Percentiles rank a stretch among this genome's conserved stretches.
phyloP scores from a whole-genome alignment of 2,888 invertebrate genomes.

The Eutolmus rufibarbis region DNA sequence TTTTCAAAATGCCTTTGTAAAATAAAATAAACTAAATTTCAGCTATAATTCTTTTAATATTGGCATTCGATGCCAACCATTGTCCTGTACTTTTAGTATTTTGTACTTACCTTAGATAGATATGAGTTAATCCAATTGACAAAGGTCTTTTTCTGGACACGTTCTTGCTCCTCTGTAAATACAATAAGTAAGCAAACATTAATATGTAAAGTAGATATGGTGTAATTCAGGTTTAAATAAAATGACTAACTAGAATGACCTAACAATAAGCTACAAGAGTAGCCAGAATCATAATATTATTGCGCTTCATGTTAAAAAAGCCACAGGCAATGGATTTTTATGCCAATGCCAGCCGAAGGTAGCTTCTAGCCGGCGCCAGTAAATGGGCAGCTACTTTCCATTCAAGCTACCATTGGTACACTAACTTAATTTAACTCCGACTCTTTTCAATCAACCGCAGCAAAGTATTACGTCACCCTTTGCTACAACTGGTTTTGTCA shows the following conservation, averaged over 20 bases:
- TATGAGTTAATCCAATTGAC: conserved; percentile 99
- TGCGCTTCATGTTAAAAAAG: background rate
- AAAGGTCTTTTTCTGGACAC: conserved; percentile 98
- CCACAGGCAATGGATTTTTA: background rate
- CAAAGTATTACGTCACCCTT: background rate
- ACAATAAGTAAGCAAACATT: conserved; percentile 49
- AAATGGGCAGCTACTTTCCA: conserved; percentile 8
- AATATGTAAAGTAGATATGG: background rate
- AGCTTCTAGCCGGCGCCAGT: background rate
- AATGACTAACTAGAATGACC: background rate
- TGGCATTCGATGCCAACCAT: no score
- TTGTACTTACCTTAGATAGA: conserved; percentile 82
- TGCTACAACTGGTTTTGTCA: background rate
- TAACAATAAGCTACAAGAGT: background rate
- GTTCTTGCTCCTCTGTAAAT: conserved; percentile 96
- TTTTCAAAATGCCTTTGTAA: background rate
- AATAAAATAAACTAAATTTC: background rate
- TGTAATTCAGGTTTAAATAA: background rate
- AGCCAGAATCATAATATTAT: background rate
- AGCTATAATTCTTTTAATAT: no score
- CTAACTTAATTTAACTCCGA: conserved; percentile 6
- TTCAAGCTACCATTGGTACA: background rate
- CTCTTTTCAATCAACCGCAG: background rate
- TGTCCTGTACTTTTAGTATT: background rate
- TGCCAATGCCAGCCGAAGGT: background rate